These are phyloP conservation scores for Phoxinus phoxinus DNA, from an alignment of 2,113 vertebrate species.

Conservation along the genomic window DNA sequence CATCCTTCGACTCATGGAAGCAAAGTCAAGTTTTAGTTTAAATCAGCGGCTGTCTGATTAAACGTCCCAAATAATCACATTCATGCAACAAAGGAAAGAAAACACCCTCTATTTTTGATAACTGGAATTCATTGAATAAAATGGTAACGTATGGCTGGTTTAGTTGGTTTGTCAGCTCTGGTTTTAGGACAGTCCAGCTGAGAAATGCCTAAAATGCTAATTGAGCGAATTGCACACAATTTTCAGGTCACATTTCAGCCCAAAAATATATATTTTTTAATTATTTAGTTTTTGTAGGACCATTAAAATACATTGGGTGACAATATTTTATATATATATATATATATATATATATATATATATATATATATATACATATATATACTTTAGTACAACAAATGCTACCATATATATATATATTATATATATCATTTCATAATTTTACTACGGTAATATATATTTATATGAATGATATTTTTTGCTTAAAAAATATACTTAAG, in stretches of 20 bases:
- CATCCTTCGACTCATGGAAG: slow-evolving; percentile 79
- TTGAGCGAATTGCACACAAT: slow-evolving; percentile 8
- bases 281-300: neutral
- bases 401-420: neutral
- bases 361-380: too few species aligned
- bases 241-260: neutral
- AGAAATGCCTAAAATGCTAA: neutral
- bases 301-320: too few species aligned
- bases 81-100: slow-evolving; percentile 82
- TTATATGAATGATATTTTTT: neutral
- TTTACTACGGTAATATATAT: neutral
- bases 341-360: too few species aligned
- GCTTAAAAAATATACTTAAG: neutral
- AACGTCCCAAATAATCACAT: slow-evolving; percentile 79
- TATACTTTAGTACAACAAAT: neutral
- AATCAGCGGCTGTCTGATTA: slow-evolving; percentile 81
- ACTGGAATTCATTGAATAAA: slow-evolving; percentile 77
- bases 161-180: neutral
- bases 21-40: slow-evolving; percentile 73
- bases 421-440: too few species aligned
- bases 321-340: neutral
- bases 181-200: neutral
- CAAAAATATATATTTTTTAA: neutral
- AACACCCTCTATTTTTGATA: slow-evolving; percentile 79
- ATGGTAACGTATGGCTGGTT: slow-evolving; percentile 25